phyloP scores from a whole-genome alignment of 2,888 invertebrate species.

The Drosophila nr. medialis region DNA sequence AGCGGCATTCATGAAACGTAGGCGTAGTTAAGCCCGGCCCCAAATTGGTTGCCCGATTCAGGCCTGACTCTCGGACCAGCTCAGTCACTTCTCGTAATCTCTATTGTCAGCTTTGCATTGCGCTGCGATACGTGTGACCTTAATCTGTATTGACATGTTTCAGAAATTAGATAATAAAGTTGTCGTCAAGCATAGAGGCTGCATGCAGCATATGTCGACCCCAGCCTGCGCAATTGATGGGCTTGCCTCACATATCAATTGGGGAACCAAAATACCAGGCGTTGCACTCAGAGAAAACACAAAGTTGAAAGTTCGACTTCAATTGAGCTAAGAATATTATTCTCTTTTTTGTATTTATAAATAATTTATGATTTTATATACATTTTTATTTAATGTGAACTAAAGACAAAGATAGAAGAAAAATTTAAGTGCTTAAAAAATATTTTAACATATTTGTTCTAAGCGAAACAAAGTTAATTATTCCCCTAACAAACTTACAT shows the following conservation, averaged over 20 bases:
- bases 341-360: too few relatives aligned
- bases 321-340: not conserved
- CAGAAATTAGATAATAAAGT: conserved; percentile 78
- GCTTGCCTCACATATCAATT: conserved; percentile 57
- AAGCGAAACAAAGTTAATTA: not conserved
- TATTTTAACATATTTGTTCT: too few relatives aligned
- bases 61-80: conserved; percentile 10
- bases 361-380: too few relatives aligned
- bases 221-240: conserved; percentile 52
- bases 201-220: conserved; percentile 22
- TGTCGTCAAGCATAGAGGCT: conserved; percentile 42
- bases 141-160: conserved; percentile 80
- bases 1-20: conserved; percentile 41
- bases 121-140: conserved; percentile 76
- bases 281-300: not conserved
- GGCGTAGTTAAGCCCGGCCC: conserved; percentile 33
- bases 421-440: too few relatives aligned
- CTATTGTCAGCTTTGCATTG: conserved; percentile 70
- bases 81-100: conserved; percentile 59
- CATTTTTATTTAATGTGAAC: too few relatives aligned
- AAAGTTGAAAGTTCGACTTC: not conserved
- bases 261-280: conserved; percentile 5
- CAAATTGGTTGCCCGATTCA: conserved; percentile 7
- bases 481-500: not conserved
- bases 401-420: too few relatives aligned